Percentiles rank a stretch among this genome's conserved stretches.
phyloP scores from a whole-genome alignment of 1,140 invertebrate genomes.

The Phocides pigmalion region DNA sequence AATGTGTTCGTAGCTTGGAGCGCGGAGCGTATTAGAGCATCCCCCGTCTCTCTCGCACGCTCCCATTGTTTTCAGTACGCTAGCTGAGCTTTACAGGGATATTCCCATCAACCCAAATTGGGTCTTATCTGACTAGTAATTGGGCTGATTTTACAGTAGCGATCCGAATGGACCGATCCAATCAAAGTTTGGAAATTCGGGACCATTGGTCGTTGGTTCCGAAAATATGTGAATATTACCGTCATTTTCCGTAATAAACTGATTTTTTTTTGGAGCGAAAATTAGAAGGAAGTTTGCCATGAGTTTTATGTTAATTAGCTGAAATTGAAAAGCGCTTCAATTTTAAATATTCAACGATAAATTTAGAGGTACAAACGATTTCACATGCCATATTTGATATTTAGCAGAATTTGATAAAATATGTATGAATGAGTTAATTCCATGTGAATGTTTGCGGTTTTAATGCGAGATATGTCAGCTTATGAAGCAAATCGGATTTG shows the following conservation, averaged over 20 bases:
- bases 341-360: no score
- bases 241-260: background rate
- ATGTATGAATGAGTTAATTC: no score
- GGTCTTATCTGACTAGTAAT: conserved; percentile 31
- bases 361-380: no score
- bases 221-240: conserved; percentile 19
- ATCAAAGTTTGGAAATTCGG: conserved; percentile 32
- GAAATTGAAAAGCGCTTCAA: background rate
- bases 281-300: background rate
- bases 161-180: conserved; percentile 32
- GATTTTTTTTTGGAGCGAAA: background rate
- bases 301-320: background rate
- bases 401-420: no score
- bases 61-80: background rate
- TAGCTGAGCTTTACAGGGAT: background rate
- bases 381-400: no score
- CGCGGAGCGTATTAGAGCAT: conserved; percentile 8
- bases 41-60: background rate
- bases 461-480: no score
- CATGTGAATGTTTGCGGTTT: no score
- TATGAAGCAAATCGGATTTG: no score
- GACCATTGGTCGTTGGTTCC: background rate
- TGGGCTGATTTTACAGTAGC: conserved; percentile 20
- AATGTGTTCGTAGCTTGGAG: conserved; percentile 4
- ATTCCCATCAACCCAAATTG: conserved; percentile 32